Evolutionary conservation across 2,888 invertebrate species (phyloP), one percentile per base, ranked within the genome.

Genomic region (Anticlea derivata): DNA sequence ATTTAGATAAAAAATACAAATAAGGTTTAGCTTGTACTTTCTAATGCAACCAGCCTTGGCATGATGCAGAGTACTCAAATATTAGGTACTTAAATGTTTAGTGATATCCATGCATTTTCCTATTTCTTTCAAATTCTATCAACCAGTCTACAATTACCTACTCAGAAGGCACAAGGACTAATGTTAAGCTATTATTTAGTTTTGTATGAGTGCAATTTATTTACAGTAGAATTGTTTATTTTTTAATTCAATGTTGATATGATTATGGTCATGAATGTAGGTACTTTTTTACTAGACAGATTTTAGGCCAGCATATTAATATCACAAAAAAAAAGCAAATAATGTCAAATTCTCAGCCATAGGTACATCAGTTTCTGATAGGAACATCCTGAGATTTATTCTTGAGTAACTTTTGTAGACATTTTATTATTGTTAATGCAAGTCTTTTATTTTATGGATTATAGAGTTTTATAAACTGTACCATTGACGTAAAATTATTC

Each of bases 151-250:
- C 33, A 41, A 20, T 46, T 46, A 48, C 27, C 38, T 40, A 50
- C 26, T 45, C 46, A 51, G 63, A 70, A 70, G 68, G 67, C 70
- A 70, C 67, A 66, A 67, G 63, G 64, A 61, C 48, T 44, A 43
- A 34, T 52, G 13, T 39, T 47, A 31, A 33, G 22, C 35, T 29
- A 29, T 35, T 27, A 12, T 34, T 44, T 11, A 35, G 11, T 35
- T 24, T 7, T 26, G 2, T 17, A 43, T 43, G 11, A 34, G 33
- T n/a, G 23, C 5, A 23, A 35, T 41, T 48, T 13, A 34, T 29
- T 17, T 34, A 40, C 22, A 38, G 22, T 7, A 40, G 12, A 10
- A 12, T 26, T 41, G 33, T 7, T 29, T 20, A 24, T 7, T 27
- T 27, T 17, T 38, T 31, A 17, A n/a, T n/a, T 34, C 12, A 12